These are phyloP conservation scores for Clusia tigrina DNA, from an alignment of 2,888 invertebrate genomes.

Conservation along the genomic window DNA sequence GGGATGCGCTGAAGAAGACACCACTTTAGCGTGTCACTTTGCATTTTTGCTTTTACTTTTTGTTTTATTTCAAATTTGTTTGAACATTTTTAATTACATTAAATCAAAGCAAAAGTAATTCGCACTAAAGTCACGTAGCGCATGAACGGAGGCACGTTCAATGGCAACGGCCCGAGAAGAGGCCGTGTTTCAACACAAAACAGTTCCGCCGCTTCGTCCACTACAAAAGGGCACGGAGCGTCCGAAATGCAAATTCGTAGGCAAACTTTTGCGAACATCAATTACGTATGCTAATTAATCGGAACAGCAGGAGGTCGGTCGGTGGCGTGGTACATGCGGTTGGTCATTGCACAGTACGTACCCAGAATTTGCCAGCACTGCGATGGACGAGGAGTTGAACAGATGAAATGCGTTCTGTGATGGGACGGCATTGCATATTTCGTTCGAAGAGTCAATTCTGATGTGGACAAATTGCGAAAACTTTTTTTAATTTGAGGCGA, in stretches of 20 bases:
- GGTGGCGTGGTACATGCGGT: conserved; percentile 17
- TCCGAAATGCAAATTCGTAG: conserved; percentile 44
- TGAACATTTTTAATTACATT: conserved; percentile 57
- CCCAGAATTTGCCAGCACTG: not conserved
- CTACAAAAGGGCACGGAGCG: conserved; percentile 38
- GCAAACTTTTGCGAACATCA: conserved; percentile 58
- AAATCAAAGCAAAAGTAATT: conserved; percentile 57
- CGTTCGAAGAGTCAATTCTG: conserved; percentile 17
- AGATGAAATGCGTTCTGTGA: not conserved
- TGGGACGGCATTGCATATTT: not conserved
- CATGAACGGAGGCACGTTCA: conserved; percentile 42
- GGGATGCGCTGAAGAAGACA: not conserved
- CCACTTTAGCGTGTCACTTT: conserved; percentile 32
- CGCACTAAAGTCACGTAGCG: conserved; percentile 56
- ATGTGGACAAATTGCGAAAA: conserved; percentile 14
- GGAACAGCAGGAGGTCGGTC: conserved; percentile 43
- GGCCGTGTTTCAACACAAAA: not conserved
- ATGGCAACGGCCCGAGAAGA: conserved; percentile 15
- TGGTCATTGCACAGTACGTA: conserved; percentile 20
- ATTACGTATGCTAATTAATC: conserved; percentile 62
- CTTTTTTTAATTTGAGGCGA: conserved; percentile 27
- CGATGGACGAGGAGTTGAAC: not conserved
- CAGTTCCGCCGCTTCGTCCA: conserved; percentile 31
- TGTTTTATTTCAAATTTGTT: conserved; percentile 39
- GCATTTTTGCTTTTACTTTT: conserved; percentile 30